Conservation (phyloP, 2,797 vertebrate species). For the Protonibea diacanthus region DNA sequence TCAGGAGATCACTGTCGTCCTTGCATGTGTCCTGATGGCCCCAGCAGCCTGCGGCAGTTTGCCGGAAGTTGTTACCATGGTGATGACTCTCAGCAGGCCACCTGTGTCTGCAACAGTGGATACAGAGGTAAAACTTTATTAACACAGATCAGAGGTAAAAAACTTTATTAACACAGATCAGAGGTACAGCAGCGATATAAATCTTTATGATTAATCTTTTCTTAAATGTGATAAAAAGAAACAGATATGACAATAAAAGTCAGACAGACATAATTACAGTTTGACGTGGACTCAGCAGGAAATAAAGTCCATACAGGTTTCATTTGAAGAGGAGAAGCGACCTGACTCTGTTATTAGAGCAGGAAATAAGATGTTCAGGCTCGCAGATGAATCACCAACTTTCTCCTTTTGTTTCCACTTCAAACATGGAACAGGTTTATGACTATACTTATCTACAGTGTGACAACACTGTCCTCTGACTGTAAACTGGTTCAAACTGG, state of each 20-base stretch:
- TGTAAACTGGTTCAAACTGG: background rate
- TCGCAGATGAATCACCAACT: constrained; percentile 29
- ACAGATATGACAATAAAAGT: background rate
- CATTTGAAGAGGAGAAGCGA: constrained; percentile 32
- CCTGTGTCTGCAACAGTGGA: constrained; percentile 90
- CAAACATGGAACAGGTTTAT: background rate
- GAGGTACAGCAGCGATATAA: too few relatives aligned
- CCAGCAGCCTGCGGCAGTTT: constrained; percentile 91
- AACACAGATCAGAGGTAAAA: constrained; percentile 86
- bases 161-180: constrained; percentile 8
- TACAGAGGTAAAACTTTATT: constrained; percentile 88
- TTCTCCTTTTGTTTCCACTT: constrained; percentile 19
- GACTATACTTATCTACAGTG: background rate
- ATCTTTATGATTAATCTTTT: background rate
- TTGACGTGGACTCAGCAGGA: background rate
- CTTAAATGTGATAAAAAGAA: background rate
- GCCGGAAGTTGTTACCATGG: constrained; percentile 91
- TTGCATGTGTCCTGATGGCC: constrained; percentile 96
- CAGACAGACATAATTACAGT: constrained; percentile 16
- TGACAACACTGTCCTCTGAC: background rate
- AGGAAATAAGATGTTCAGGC: constrained; percentile 45
- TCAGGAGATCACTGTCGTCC: constrained; percentile 96
- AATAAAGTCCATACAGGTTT: constrained; percentile 12
- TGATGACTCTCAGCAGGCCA: constrained; percentile 85
- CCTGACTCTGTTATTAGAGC: constrained; percentile 54